These are phyloP conservation scores for Podotricha telesiphe DNA, from an alignment of 2,888 invertebrate genomes.

Conservation along the genomic window DNA sequence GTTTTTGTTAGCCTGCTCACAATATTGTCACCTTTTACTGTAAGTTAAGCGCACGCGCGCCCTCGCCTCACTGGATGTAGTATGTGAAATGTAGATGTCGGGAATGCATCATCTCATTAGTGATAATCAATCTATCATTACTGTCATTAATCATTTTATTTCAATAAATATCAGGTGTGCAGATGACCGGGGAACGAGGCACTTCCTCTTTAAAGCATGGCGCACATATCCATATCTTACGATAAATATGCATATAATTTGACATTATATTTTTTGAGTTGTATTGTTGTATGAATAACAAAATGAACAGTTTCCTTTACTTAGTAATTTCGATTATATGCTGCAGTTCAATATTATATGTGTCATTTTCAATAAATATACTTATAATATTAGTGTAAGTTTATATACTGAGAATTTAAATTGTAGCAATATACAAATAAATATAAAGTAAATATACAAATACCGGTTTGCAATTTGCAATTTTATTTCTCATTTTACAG, in stretches of 20 bases:
- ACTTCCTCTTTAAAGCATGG: constrained; percentile 27
- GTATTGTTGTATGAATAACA: background rate
- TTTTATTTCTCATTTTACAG: background rate
- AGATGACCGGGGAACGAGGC: constrained; percentile 4
- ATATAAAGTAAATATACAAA: background rate
- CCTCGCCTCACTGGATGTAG: constrained; percentile 62
- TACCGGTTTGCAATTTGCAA: background rate
- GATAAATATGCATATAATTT: background rate
- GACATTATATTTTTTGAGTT: background rate
- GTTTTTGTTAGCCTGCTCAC: constrained; percentile 25
- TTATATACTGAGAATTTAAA: background rate
- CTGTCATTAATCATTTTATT: constrained; percentile 32
- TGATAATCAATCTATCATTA: constrained; percentile 47
- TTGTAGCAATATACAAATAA: background rate
- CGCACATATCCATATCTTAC: constrained; percentile 22
- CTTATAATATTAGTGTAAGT: background rate
- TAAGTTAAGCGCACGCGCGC: constrained; percentile 58
- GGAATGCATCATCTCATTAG: constrained; percentile 63
- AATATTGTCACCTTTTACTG: constrained; percentile 44
- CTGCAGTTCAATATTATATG: background rate
- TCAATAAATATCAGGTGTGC: constrained; percentile 29
- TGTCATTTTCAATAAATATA: background rate
- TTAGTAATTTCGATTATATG: background rate
- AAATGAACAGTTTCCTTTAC: constrained; percentile 23
- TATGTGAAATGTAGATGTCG: constrained; percentile 77